These are phyloP conservation scores for Hippopotamus amphibius DNA, from an alignment of 2,113 vertebrate species.

Conservation along the genomic window DNA sequence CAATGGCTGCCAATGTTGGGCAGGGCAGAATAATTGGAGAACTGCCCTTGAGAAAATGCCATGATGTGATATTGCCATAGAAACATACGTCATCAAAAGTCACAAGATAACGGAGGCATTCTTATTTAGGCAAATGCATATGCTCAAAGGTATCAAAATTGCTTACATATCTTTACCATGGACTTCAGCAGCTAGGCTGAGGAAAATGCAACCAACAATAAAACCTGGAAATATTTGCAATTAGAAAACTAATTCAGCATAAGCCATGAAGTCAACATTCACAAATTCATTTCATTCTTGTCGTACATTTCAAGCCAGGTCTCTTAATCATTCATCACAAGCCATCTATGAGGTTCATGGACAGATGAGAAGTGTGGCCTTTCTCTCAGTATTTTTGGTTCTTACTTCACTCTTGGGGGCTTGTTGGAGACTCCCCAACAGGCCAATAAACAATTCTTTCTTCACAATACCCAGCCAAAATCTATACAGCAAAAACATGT, in stretches of 20 bases:
- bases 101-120: conserved; percentile 77
- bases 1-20: conserved; percentile 82
- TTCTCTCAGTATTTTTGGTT: conserved; percentile 29
- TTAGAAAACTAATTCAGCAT: conserved; percentile 61
- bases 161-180: conserved; percentile 68
- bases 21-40: conserved; percentile 78
- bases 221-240: conserved; percentile 18
- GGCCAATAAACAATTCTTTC: conserved; percentile 32
- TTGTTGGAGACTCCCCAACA: conserved; percentile 3
- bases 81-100: conserved; percentile 82
- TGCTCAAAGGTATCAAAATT: conserved; percentile 72
- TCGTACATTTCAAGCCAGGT: conserved; percentile 21
- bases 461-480: conserved; percentile 11
- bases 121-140: conserved; percentile 76
- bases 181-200: neutral
- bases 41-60: conserved; percentile 86
- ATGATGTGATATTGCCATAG: conserved; percentile 80
- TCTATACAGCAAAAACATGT: conserved; percentile 37
- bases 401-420: neutral
- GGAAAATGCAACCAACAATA: conserved; percentile 26
- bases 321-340: conserved; percentile 15
- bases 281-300: neutral
- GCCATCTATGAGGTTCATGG: conserved; percentile 6
- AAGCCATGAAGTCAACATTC: conserved; percentile 46
- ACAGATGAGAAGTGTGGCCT: neutral